Percentiles rank a stretch among this genome's conserved stretches.
Evolutionary conservation across 2,797 vertebrate species (phyloP).

Genomic region (Ctenochaetus hawaiiensis): DNA sequence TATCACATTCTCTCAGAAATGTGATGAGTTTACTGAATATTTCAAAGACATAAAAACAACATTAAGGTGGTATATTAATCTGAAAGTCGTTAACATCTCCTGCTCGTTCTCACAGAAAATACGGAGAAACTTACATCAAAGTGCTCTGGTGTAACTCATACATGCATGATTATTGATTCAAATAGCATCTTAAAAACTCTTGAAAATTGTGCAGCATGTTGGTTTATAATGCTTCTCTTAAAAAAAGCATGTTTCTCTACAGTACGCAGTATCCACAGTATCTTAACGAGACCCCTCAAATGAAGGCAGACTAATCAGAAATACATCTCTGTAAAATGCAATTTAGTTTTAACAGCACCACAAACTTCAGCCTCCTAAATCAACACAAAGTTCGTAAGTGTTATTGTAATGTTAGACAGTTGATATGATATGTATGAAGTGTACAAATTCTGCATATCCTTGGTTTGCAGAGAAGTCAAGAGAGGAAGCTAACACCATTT

Average conservation of each 20-base stretch:
- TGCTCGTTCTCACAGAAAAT: background rate
- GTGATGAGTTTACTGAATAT: slow-evolving; percentile 12
- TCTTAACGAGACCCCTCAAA: background rate
- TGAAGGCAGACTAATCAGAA: background rate
- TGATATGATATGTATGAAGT: too few relatives aligned
- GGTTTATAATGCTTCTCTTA: background rate
- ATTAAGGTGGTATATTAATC: slow-evolving; percentile 2
- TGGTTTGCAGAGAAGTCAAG: too few relatives aligned
- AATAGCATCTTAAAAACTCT: background rate
- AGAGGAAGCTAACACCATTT: too few relatives aligned
- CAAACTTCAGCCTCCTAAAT: background rate
- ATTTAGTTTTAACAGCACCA: background rate
- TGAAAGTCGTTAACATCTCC: background rate
- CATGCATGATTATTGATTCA: background rate
- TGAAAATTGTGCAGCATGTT: background rate
- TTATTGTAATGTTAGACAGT: too few relatives aligned
- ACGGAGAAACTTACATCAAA: background rate
- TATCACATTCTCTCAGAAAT: background rate
- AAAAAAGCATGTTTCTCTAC: background rate
- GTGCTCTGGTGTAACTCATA: background rate
- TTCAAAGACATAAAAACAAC: slow-evolving; percentile 22
- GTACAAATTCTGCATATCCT: too few relatives aligned
- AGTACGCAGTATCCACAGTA: too few relatives aligned
- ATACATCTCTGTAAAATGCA: background rate
- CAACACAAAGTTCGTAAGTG: background rate